Evolutionary conservation across 2,888 invertebrate genomes (phyloP).

Genomic region (Ectropis crepuscularia): DNA sequence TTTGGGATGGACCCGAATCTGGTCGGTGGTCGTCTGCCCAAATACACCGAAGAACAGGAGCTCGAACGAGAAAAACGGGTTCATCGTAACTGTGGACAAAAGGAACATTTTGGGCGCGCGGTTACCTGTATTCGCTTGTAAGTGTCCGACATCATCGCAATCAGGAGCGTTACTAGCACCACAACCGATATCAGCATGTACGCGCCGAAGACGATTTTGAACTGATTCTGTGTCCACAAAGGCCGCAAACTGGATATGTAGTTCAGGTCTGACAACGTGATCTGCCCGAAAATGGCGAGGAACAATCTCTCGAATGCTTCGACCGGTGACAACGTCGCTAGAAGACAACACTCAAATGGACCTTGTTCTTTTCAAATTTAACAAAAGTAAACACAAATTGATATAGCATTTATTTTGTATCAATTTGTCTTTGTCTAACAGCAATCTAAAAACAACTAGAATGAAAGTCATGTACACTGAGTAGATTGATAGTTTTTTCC

Average conservation of each 20-base stretch:
- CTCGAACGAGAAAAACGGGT: conserved; percentile 97
- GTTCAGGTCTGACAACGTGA: conserved; percentile 93
- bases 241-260: conserved; percentile 89
- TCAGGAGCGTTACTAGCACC: conserved; percentile 98
- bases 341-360: conserved; percentile 81
- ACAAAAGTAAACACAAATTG: conserved; percentile 62
- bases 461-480: conserved; percentile 58
- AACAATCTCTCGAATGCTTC: conserved; percentile 98
- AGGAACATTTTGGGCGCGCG: conserved; percentile 69
- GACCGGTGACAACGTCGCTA: conserved; percentile 94
- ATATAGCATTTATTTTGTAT: conserved; percentile 50
- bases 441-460: conserved; percentile 56
- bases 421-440: conserved; percentile 67
- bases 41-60: conserved; percentile 99
- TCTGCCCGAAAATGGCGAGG: conserved; percentile 99
- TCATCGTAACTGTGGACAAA: conserved; percentile 94
- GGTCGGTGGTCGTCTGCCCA: conserved; percentile 94
- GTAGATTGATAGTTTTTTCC: conserved; percentile 67
- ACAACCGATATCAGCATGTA: conserved; percentile 99
- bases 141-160: conserved; percentile 99
- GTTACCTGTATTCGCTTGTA: conserved; percentile 99
- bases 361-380: conserved; percentile 53
- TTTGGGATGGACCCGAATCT: conserved; percentile 88
- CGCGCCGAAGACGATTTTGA: conserved; percentile 97
- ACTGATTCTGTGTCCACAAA: conserved; percentile 93